Evolutionary conservation across 2,113 vertebrate species (phyloP).

Genomic region (Zingel zingel): DNA sequence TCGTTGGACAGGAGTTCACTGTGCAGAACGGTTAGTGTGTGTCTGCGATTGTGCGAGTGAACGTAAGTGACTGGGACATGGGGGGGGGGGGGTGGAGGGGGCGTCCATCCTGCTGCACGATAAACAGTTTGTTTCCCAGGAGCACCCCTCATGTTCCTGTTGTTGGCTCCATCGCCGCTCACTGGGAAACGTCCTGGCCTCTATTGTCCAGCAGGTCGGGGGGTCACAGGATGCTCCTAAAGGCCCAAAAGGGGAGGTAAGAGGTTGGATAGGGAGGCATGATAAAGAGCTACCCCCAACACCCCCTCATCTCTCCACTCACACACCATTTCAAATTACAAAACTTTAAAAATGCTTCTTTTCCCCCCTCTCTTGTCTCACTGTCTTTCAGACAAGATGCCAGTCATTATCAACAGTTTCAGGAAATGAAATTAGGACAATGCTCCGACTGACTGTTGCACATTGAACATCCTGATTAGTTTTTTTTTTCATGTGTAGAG

Average conservation of each 20-base stretch:
- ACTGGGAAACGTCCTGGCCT: constrained; percentile 88
- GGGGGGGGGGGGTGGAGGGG: constrained; percentile 55
- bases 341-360: constrained; percentile 75
- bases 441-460: constrained; percentile 68
- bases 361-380: constrained; percentile 56
- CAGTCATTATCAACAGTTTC: constrained; percentile 73
- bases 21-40: constrained; percentile 49
- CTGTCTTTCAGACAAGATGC: constrained; percentile 58
- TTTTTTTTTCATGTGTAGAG: constrained; percentile 43
- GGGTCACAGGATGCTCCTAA: constrained; percentile 88
- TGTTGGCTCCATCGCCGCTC: constrained; percentile 84
- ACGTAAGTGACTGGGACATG: constrained; percentile 69
- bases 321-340: constrained; percentile 66
- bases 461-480: constrained; percentile 74
- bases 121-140: constrained; percentile 90
- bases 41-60: constrained; percentile 61
- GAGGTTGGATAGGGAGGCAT: constrained; percentile 82
- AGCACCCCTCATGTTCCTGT: constrained; percentile 88
- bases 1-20: constrained; percentile 45
- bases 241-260: constrained; percentile 85
- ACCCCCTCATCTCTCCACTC: background rate
- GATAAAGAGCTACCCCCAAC: constrained; percentile 73
- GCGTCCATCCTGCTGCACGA: constrained; percentile 86
- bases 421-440: constrained; percentile 71
- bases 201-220: constrained; percentile 84